Conservation (phyloP, 2,888 invertebrate genomes). For the Catocala nupta region DNA sequence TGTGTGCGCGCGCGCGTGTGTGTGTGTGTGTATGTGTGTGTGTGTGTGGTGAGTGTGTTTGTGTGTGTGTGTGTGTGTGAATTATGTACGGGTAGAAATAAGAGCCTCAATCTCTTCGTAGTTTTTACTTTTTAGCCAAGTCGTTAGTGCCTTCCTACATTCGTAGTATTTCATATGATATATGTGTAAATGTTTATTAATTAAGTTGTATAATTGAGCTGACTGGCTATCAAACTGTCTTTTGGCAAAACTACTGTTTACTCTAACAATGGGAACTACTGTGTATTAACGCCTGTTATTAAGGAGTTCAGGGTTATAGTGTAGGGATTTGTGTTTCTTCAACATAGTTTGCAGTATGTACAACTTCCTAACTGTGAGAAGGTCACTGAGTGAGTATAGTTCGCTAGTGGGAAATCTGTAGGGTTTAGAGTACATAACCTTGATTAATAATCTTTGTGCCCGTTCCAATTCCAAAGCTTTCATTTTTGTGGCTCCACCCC, state of each 20-base stretch:
- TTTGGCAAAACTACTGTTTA: not conserved
- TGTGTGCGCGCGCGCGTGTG: not conserved
- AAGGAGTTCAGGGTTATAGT: not conserved
- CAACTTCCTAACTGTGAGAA: not conserved
- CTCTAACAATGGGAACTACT: not conserved
- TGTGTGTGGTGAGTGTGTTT: not conserved
- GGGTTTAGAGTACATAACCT: slow-evolving; percentile 6
- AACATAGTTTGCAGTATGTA: not conserved
- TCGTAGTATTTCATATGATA: not conserved
- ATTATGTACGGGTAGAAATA: too few relatives aligned
- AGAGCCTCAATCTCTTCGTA: not conserved
- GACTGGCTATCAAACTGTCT: slow-evolving; percentile 1
- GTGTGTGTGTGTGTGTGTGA: slow-evolving; percentile 3
- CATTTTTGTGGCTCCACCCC: slow-evolving; percentile 7
- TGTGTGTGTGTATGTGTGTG: not conserved
- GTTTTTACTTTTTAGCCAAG: slow-evolving; percentile 3
- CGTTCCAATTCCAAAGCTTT: not conserved
- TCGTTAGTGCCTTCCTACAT: not conserved
- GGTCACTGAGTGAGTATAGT: not conserved
- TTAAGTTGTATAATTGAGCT: not conserved
- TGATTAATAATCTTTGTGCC: slow-evolving; percentile 1
- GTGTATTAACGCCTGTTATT: not conserved
- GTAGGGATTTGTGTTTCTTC: too few relatives aligned
- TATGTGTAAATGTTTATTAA: not conserved
- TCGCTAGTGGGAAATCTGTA: not conserved